A percentile compares a stretch with the other conserved stretches of the same genome.
Evolutionary conservation across 2,888 invertebrate genomes (phyloP).

Genomic region (Pecten maximus): DNA sequence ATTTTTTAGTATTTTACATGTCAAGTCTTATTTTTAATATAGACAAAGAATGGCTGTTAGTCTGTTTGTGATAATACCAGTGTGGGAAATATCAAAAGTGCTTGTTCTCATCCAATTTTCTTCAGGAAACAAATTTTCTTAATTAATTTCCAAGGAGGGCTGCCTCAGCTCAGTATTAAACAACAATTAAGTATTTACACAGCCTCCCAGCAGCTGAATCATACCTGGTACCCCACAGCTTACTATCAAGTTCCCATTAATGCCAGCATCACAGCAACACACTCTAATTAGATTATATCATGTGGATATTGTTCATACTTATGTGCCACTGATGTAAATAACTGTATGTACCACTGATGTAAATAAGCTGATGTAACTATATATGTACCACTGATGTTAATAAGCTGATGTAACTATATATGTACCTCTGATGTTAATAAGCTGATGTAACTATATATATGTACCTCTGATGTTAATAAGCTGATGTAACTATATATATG

Average conservation of each 20-base stretch:
- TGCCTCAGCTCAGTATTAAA: not conserved
- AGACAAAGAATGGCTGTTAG: not conserved
- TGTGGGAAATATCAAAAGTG: slow-evolving; percentile 7
- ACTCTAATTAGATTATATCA: not conserved
- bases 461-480: not conserved
- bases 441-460: not conserved
- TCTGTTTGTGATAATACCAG: not conserved
- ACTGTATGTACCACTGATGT: not conserved
- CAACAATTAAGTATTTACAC: slow-evolving; percentile 22
- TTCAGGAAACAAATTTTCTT: slow-evolving; percentile 29
- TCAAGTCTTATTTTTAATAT: not conserved
- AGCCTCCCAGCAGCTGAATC: slow-evolving; percentile 18
- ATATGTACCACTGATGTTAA: not conserved
- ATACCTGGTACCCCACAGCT: not conserved
- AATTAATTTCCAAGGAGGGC: slow-evolving; percentile 29
- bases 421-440: not conserved
- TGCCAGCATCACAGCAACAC: not conserved
- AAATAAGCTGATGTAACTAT: slow-evolving; percentile 6
- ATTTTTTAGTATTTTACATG: not conserved
- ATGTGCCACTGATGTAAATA: not conserved
- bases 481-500: not conserved
- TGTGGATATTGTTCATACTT: not conserved
- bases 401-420: not conserved
- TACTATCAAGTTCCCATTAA: not conserved
- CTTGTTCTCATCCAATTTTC: slow-evolving; percentile 31